A percentile compares a stretch with the other conserved stretches of the same genome.
These are phyloP conservation scores for Pogonomyrmex californicus DNA, from an alignment of 1,140 invertebrate species.

Conservation along the genomic window DNA sequence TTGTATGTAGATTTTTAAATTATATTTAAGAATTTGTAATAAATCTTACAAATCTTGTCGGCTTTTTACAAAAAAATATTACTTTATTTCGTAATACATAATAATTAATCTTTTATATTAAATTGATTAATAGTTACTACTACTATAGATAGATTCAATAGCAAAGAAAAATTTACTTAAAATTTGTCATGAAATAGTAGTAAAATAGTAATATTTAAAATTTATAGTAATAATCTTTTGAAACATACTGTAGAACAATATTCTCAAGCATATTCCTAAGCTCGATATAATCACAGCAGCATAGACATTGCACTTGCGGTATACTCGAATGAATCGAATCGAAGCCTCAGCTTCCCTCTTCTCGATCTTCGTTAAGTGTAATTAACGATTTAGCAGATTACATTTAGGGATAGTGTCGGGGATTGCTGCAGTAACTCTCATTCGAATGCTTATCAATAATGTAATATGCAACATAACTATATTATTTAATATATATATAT, in stretches of 20 bases:
- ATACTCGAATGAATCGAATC: conserved; percentile 46
- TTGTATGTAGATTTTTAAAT: conserved; percentile 61
- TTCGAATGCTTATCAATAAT: conserved; percentile 20
- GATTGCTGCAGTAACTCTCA: conserved; percentile 20
- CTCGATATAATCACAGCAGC: conserved; percentile 18
- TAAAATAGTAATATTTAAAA: neutral
- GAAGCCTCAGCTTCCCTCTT: conserved; percentile 7
- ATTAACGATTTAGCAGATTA: conserved; percentile 59
- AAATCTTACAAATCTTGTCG: neutral
- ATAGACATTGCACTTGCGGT: conserved; percentile 39
- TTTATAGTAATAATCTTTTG: neutral
- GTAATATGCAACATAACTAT: neutral
- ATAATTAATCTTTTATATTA: neutral
- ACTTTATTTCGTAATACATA: too few relatives aligned
- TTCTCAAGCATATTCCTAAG: conserved; percentile 19
- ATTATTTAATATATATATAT: conserved; percentile 44
- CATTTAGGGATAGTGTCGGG: conserved; percentile 29
- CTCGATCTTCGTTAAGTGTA: conserved; percentile 14
- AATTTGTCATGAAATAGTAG: neutral
- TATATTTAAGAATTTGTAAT: neutral
- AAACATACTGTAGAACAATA: neutral
- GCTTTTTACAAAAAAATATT: neutral
- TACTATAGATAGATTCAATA: neutral
- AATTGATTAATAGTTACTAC: neutral
- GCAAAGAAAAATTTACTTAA: neutral